Evolutionary conservation across 2,888 invertebrate genomes (phyloP), one percentile per base, ranked within the genome.

Genomic region (Copidosoma aretas): DNA sequence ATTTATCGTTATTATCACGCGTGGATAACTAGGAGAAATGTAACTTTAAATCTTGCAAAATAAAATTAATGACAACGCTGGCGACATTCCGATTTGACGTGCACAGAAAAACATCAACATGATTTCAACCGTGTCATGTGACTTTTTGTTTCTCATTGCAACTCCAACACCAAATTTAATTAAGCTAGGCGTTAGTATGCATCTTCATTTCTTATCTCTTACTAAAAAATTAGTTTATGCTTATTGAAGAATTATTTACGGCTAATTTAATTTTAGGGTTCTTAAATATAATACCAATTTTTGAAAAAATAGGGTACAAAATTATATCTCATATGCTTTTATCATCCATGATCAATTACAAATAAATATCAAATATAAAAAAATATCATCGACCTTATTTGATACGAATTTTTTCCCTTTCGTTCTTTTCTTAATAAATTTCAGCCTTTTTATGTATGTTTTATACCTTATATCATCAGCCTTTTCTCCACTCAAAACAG

Each of bases 221-320:
- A n/a, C 73, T 71, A 72, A 68, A 67, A 56, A 17, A n/a, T 41
- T 14, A n/a, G 54, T 22, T 60, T 66, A 67, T 57, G 56, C 49
- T 52, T 69, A 54, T 62, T 60, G 67, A 51, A 62, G 54, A 66
- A 64, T 54, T 60, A 63, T 64, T 46, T 53, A 12, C 21, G 21
- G 17, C n/a, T 5, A 54, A 53, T 53, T 54, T 14, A 54, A 54
- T 46, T 17, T 32, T 5, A 32, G 21, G 51, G 51, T 67, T 62
- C 39, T 58, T 60, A 70, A 69, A 70, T 72, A 72, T 75, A 74
- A 76, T 75, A 75, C 75, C 73, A 71, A 75, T 77, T 71, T 64
- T 79, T 83, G 82, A 83, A 83, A 83, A 83, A 83, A 83, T 83
- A 83, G 82, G 81, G 82, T 83, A 83, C 78, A 83, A 83, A 83